phyloP scores from a whole-genome alignment of 2,888 invertebrate species.

The Apodemia zela region DNA sequence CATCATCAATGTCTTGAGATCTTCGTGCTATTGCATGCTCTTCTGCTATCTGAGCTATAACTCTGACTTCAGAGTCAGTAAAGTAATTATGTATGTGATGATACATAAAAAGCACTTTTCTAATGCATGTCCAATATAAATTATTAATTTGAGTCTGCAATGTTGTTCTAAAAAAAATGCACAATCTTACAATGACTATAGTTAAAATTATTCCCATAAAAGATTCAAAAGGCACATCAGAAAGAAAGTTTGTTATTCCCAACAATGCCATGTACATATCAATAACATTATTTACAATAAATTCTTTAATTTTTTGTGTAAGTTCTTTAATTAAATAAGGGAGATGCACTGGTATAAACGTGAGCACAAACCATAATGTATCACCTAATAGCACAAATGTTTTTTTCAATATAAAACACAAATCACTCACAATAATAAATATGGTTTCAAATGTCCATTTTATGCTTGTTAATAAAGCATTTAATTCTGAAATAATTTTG shows the following conservation, averaged over 20 bases:
- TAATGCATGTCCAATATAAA: conserved; percentile 56
- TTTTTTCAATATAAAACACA: conserved; percentile 48
- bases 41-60: conserved; percentile 55
- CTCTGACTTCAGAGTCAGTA: conserved; percentile 59
- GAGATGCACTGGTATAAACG: conserved; percentile 64
- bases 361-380: conserved; percentile 60
- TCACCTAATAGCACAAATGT: conserved; percentile 56
- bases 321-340: conserved; percentile 50
- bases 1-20: conserved; percentile 44
- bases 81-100: conserved; percentile 62
- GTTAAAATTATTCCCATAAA: conserved; percentile 63
- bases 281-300: conserved; percentile 39
- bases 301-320: conserved; percentile 41
- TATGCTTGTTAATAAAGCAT: conserved; percentile 36
- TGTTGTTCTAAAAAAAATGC: conserved; percentile 53
- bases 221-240: conserved; percentile 71
- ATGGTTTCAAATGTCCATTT: conserved; percentile 42
- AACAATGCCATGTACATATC: conserved; percentile 58
- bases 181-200: conserved; percentile 55
- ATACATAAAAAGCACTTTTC: conserved; percentile 60
- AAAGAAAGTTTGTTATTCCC: conserved; percentile 62
- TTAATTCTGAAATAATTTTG: conserved; percentile 39
- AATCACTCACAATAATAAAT: conserved; percentile 46
- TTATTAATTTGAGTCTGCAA: conserved; percentile 44
- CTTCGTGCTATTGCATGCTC: conserved; percentile 45